Base-by-base conservation (phyloP, 2,888 invertebrate species). In the Ernsta delagoae region DNA sequence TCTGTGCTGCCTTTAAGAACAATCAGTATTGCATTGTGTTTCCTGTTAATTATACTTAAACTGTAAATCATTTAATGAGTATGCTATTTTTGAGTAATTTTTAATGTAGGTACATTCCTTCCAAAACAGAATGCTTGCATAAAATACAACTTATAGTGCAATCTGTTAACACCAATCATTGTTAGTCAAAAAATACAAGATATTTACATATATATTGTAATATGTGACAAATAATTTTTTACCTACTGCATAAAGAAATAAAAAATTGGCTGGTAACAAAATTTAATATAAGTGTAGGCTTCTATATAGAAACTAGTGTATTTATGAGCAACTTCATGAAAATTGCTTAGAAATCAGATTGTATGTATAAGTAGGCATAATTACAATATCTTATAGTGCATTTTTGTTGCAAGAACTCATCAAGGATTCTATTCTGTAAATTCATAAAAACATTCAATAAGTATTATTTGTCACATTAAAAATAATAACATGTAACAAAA, bases 121-220 rank as follows among this genome's bases (percentile, higher is more conserved):
- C 50, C 50, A 50, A 50, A 50, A 16, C 16, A 50, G 16, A 50
- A 50, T 16, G 50, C 50, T 16, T 50, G 7, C 0, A 16, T 50
- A n/a, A 16, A 16, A 16, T 16, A 16, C 16, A 50, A 16, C 50
- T 16, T 50, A 53, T 59, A 36, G 4, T 59, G 60, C 7, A 48
- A 48, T 48, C 34, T 48, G 12, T 61, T 31, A 45, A 45, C 60
- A 48, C 60, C 60, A 61, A 61, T 48, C 48, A 61, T 34, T 61
- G 34, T 31, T 61, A 36, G 36, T 9, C 57, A 57, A 36, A 11
- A 57, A n/a, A 57, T 3, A 57, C n/a, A 57, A 9, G 36, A 12
- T 2, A 34, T 56, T 36, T 36, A 36, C n/a, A 56, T 54, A 31
- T 54, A 54, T 11, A 54, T 31, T 54, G 6, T 54, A 31, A 54